Percentiles rank a stretch among this genome's conserved stretches.
Conservation (phyloP, 2,888 invertebrate genomes). For the Nezara viridula region DNA sequence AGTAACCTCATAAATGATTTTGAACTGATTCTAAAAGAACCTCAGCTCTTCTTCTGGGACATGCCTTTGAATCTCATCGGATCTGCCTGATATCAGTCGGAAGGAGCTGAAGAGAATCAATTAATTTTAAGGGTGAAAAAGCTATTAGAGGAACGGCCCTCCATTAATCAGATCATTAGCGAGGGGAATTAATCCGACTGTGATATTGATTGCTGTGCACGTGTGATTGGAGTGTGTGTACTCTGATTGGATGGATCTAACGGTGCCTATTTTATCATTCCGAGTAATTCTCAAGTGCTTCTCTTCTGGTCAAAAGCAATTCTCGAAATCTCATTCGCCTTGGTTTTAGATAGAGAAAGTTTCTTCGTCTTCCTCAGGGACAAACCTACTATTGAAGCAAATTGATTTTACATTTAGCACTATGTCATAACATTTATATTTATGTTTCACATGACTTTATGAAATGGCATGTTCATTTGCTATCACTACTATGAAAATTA, state of each 20-base stretch:
- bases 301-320: neutral
- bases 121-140: slow-evolving; percentile 46
- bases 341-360: too few species aligned
- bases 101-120: slow-evolving; percentile 1
- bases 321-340: neutral
- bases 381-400: too few species aligned
- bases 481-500: too few species aligned
- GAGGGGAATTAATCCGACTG: neutral
- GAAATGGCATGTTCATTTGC: too few species aligned
- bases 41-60: too few species aligned
- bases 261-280: neutral
- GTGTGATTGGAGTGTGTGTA: neutral
- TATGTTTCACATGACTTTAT: too few species aligned
- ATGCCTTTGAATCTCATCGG: neutral
- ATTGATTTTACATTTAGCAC: too few species aligned
- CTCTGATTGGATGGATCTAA: neutral
- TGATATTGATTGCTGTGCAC: slow-evolving; percentile 16
- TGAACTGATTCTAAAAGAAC: neutral
- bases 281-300: neutral
- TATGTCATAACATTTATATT: too few species aligned
- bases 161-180: slow-evolving; percentile 41
- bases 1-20: neutral
- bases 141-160: neutral
- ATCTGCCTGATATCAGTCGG: neutral
- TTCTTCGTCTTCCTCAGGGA: too few species aligned